Base-by-base conservation (phyloP, 2,888 invertebrate genomes). In the Punctoribates punctum region DNA sequence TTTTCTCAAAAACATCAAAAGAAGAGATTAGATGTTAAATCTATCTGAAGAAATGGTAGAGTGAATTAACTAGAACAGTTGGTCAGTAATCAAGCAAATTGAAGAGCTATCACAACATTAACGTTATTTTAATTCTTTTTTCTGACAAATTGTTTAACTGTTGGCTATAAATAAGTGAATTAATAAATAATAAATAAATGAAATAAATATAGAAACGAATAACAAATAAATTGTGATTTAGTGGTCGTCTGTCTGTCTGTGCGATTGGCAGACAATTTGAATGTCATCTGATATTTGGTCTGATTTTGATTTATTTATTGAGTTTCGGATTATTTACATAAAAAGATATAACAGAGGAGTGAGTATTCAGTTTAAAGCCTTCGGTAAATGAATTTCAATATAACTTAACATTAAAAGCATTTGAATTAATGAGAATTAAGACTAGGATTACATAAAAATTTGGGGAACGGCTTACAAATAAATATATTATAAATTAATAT, bases 321-420 rank as follows among this genome's bases (percentile, higher is more conserved):
- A 29, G 4, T 67, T 25, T 8, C n/a, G 4, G 25, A n/a, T 42
- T 54, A 54, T 54, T 54, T 54, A 54, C 54, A 54, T 54, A 54
- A 54, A 25, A 23, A 54, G 51, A 23, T 11, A 42, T 42, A 54
- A 54, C 54, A 54, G 20, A 54, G 25, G 42, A 25, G 20, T 54
- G 54, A 54, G 20, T 54, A 54, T 54, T 54, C 4, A 67, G 20
- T 27, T 67, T n/a, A 38, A 38, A 29, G 20, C 67, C 20, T 6
- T 15, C 5, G 27, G 23, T 23, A 38, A 67, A 67, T 29, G 34
- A 67, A 20, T 38, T 27, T 67, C n/a, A 67, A 67, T 38, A 67
- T 67, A 67, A 67, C 29, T 9, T 38, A 67, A 67, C 67, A 67
- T 38, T 67, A 67, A 38, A 67, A 29, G 29, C 67, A 67, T 29